Percentiles rank a stretch among this genome's conserved stretches.
phyloP scores from a whole-genome alignment of 2,888 invertebrate genomes.

The Trachelus stipa region DNA sequence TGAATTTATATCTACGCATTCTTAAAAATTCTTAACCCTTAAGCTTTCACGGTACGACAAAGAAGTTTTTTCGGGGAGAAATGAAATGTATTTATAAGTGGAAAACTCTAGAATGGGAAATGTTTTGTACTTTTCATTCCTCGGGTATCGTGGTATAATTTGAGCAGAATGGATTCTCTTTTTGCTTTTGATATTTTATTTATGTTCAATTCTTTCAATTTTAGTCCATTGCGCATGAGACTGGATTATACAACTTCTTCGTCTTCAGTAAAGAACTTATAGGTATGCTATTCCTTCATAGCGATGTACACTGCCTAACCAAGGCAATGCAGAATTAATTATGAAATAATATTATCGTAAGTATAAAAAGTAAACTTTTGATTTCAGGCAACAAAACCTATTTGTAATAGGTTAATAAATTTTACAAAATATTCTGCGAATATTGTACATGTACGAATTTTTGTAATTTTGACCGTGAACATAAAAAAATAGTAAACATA shows the following conservation, averaged over 20 bases:
- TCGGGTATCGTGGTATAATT: slow-evolving; percentile 36
- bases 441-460: slow-evolving; percentile 43
- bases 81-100: slow-evolving; percentile 31
- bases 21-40: slow-evolving; percentile 19
- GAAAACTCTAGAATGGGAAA: slow-evolving; percentile 36
- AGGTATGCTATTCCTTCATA: slow-evolving; percentile 18
- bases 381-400: slow-evolving; percentile 59
- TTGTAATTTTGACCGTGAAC: slow-evolving; percentile 40
- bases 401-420: slow-evolving; percentile 55
- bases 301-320: slow-evolving; percentile 1
- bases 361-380: slow-evolving; percentile 59
- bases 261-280: slow-evolving; percentile 31
- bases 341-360: slow-evolving; percentile 49
- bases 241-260: slow-evolving; percentile 28
- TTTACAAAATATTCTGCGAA: slow-evolving; percentile 49
- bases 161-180: slow-evolving; percentile 46
- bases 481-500: slow-evolving; percentile 31
- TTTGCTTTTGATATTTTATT: slow-evolving; percentile 9
- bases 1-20: slow-evolving; percentile 8
- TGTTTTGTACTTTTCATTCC: slow-evolving; percentile 56
- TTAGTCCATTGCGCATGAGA: slow-evolving; percentile 26
- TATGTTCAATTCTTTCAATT: slow-evolving; percentile 31
- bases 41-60: slow-evolving; percentile 20
- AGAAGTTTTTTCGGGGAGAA: slow-evolving; percentile 19
- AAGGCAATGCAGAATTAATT: slow-evolving; percentile 38